Percentiles rank a stretch among this genome's conserved stretches.
These are phyloP conservation scores for Brachyhypopomus occidentalis DNA, from an alignment of 2,113 vertebrate genomes.

Conservation along the genomic window DNA sequence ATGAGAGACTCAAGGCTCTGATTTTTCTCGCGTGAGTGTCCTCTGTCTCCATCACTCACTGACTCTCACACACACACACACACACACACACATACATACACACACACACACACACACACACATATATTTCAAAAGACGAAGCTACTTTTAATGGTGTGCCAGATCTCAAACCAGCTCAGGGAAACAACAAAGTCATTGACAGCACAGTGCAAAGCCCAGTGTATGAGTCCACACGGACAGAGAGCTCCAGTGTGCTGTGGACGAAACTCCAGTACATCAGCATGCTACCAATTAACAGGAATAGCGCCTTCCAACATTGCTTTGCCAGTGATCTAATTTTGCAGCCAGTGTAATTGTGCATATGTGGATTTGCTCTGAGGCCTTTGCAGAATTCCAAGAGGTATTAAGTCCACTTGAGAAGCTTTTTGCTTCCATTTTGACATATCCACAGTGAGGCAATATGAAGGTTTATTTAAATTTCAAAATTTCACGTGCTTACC, in stretches of 20 bases:
- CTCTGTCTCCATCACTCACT: conserved; percentile 1
- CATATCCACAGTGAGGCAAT: conserved; percentile 21
- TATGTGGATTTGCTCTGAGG: conserved; percentile 60
- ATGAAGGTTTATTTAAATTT: not conserved
- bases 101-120: conserved; percentile 9
- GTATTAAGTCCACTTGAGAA: conserved; percentile 60
- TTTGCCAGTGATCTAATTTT: conserved; percentile 64
- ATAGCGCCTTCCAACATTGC: conserved; percentile 67
- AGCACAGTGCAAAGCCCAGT: conserved; percentile 53
- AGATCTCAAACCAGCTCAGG: conserved; percentile 53
- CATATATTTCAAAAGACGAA: conserved; percentile 63
- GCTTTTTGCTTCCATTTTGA: conserved; percentile 35
- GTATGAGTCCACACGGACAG: conserved; percentile 65
- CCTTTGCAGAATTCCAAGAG: conserved; percentile 71
- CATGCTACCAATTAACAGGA: conserved; percentile 74
- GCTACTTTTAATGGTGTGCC: conserved; percentile 60
- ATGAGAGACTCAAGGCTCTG: not conserved
- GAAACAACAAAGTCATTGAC: conserved; percentile 73
- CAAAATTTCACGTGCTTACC: not conserved
- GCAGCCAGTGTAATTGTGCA: conserved; percentile 60
- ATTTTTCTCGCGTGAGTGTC: not conserved
- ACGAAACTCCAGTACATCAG: conserved; percentile 67
- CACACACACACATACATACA: too few relatives aligned
- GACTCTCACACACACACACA: conserved; percentile 39
- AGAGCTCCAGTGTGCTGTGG: conserved; percentile 58